phyloP scores from a whole-genome alignment of 2,797 vertebrate genomes.

The Bradypodion ventrale region DNA sequence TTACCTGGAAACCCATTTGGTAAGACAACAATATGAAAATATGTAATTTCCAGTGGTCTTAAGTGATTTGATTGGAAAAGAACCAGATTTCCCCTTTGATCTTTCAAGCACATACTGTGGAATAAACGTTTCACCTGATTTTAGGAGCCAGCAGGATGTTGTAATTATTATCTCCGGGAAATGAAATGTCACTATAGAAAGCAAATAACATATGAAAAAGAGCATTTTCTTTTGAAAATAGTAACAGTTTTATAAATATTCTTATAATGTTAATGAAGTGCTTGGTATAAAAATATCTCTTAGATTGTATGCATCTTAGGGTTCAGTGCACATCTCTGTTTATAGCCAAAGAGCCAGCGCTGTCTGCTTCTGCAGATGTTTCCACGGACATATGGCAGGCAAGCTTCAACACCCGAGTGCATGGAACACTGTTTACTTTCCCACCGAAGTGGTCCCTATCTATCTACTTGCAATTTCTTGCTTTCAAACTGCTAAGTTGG shows the following conservation, averaged over 20 bases:
- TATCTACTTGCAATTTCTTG: too few relatives aligned
- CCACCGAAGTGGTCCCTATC: too few relatives aligned
- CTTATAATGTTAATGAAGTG: slow-evolving; percentile 61
- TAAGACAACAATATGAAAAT: slow-evolving; percentile 74
- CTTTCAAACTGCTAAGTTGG: too few relatives aligned
- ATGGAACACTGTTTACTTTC: too few relatives aligned
- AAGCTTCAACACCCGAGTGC: too few relatives aligned
- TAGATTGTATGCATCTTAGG: slow-evolving; percentile 52
- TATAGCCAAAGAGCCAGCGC: too few relatives aligned
- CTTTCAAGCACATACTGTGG: slow-evolving; percentile 30
- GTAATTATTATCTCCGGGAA: slow-evolving; percentile 16
- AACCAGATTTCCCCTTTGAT: neutral
- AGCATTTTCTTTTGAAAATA: slow-evolving; percentile 55
- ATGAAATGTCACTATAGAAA: slow-evolving; percentile 48
- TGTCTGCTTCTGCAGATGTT: too few relatives aligned
- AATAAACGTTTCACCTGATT: slow-evolving; percentile 37
- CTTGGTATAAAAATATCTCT: slow-evolving; percentile 62
- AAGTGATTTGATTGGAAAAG: slow-evolving; percentile 43
- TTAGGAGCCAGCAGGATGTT: slow-evolving; percentile 38
- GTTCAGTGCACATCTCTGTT: too few relatives aligned
- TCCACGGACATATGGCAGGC: too few relatives aligned
- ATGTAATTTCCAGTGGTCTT: slow-evolving; percentile 39
- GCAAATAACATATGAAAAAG: slow-evolving; percentile 22
- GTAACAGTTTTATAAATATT: slow-evolving; percentile 39
- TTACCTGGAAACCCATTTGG: slow-evolving; percentile 98